These are phyloP conservation scores for Gouania willdenowi DNA, from an alignment of 2,797 vertebrate species.

Conservation along the genomic window DNA sequence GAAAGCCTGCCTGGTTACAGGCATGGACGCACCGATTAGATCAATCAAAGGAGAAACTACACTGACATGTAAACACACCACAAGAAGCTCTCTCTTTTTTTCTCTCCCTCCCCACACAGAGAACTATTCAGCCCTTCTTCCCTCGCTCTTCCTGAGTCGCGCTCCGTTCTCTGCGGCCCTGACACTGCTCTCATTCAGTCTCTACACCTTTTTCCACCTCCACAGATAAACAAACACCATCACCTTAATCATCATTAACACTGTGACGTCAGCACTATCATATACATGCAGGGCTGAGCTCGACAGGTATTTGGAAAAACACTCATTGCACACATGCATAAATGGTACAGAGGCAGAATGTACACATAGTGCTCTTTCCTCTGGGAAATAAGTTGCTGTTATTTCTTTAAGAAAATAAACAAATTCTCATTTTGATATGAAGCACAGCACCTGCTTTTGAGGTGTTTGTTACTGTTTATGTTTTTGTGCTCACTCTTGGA, in stretches of 20 bases:
- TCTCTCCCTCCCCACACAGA: slow-evolving; percentile 45
- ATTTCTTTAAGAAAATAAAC: slow-evolving; percentile 8
- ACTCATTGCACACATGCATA: background rate
- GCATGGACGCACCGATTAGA: slow-evolving; percentile 24
- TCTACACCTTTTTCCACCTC: slow-evolving; percentile 54
- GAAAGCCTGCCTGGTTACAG: background rate
- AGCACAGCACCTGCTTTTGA: slow-evolving; percentile 22
- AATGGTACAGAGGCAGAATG: background rate
- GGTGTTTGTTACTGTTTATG: background rate
- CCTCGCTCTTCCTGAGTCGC: slow-evolving; percentile 39
- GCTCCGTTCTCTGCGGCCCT: slow-evolving; percentile 11
- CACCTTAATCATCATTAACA: slow-evolving; percentile 62
- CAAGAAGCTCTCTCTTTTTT: slow-evolving; percentile 54
- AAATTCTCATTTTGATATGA: slow-evolving; percentile 34
- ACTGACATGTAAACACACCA: slow-evolving; percentile 65
- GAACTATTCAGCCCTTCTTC: slow-evolving; percentile 48
- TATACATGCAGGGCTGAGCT: background rate
- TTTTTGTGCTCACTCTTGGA: background rate
- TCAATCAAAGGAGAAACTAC: slow-evolving; percentile 51
- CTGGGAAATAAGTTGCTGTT: background rate
- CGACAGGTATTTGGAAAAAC: slow-evolving; percentile 19
- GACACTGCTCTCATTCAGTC: slow-evolving; percentile 66
- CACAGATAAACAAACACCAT: slow-evolving; percentile 67
- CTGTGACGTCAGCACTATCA: slow-evolving; percentile 40
- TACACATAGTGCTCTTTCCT: slow-evolving; percentile 11